Evolutionary conservation across 2,113 vertebrate genomes (phyloP).

Genomic region (Nematolebias whitei): DNA sequence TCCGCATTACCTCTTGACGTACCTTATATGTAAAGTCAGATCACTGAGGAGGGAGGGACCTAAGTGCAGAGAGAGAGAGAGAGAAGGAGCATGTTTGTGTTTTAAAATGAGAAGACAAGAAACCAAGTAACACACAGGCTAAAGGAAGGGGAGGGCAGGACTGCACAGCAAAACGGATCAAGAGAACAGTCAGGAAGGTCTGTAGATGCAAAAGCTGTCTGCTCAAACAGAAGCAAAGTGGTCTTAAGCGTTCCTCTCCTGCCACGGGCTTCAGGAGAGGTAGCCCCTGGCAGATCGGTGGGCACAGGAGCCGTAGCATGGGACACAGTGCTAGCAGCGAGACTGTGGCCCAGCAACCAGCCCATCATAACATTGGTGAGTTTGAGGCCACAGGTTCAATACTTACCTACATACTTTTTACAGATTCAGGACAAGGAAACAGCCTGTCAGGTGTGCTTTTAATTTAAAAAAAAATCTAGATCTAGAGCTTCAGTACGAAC

Average conservation of each 20-base stretch:
- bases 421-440: neutral
- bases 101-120: slow-evolving; percentile 59
- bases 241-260: slow-evolving; percentile 44
- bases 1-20: slow-evolving; percentile 70
- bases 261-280: slow-evolving; percentile 59
- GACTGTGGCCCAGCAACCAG: slow-evolving; percentile 64
- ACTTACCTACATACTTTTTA: neutral
- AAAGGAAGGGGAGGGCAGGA: slow-evolving; percentile 58
- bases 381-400: slow-evolving; percentile 8
- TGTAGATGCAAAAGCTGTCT: slow-evolving; percentile 51
- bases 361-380: slow-evolving; percentile 67
- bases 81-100: slow-evolving; percentile 66
- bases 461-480: neutral
- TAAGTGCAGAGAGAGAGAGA: slow-evolving; percentile 24
- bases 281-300: slow-evolving; percentile 39
- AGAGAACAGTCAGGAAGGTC: slow-evolving; percentile 40
- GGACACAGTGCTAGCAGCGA: slow-evolving; percentile 71
- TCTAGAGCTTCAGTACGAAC: neutral
- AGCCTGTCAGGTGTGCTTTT: neutral
- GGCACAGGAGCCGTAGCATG: slow-evolving; percentile 65
- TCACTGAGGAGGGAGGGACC: slow-evolving; percentile 74
- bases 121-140: slow-evolving; percentile 79
- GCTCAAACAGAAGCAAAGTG: slow-evolving; percentile 18
- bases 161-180: slow-evolving; percentile 22
- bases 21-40: slow-evolving; percentile 79